phyloP scores from a whole-genome alignment of 2,113 vertebrate genomes.

The Narcine bancroftii region DNA sequence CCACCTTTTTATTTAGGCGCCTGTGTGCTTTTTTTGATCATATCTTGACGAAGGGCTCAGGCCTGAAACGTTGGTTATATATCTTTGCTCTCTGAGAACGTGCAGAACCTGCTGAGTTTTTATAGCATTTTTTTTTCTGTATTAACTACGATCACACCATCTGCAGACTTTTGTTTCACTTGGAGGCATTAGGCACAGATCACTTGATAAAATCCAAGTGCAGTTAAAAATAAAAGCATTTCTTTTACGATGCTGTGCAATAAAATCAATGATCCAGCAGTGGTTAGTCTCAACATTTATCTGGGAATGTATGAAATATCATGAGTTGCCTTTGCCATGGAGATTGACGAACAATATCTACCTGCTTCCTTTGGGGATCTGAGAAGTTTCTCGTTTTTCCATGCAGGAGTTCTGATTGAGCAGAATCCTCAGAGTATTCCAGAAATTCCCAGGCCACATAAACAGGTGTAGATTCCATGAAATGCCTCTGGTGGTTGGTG shows the following conservation, averaged over 20 bases:
- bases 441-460: background rate
- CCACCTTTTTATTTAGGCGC: too few species aligned
- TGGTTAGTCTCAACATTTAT: too few species aligned
- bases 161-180: too few species aligned
- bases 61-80: too few species aligned
- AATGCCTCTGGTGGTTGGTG: background rate
- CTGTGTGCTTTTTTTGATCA: too few species aligned
- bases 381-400: background rate
- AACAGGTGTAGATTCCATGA: background rate
- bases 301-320: background rate
- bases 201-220: background rate
- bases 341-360: background rate
- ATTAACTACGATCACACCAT: too few species aligned
- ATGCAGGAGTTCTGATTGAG: background rate
- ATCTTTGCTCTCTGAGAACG: too few species aligned
- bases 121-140: too few species aligned
- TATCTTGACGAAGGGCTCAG: too few species aligned
- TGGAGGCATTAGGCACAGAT: too few species aligned
- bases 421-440: background rate
- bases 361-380: background rate
- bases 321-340: background rate
- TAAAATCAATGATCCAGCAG: background rate
- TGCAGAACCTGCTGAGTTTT: too few species aligned
- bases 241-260: background rate
- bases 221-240: background rate